Evolutionary conservation across 2,113 vertebrate genomes (phyloP), one percentile per base, ranked within the genome.

Genomic region (Alethe diademata): DNA sequence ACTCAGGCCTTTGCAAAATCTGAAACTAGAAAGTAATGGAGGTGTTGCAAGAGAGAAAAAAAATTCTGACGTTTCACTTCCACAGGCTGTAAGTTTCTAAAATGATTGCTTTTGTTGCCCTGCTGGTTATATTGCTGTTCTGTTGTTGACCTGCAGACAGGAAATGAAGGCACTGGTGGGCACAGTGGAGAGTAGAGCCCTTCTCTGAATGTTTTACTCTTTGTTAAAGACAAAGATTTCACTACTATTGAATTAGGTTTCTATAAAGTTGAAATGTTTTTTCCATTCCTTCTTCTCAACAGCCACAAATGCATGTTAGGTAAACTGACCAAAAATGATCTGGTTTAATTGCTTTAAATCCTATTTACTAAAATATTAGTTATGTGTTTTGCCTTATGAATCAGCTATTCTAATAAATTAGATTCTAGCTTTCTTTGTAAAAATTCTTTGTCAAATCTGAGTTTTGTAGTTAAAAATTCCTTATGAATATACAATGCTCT

Each of bases 81-180:
- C 15, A 43, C 13, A 28, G 36, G 35, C 29, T 51, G 35, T 36
- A 66, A 4, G 25, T 78, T 48, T 53, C 11, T 17, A 35, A 35
- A 76, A 58, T 7, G 2, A 42, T 25, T 82, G 48, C 8, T 20
- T 12, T 1, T 40, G 19, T 15, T 81, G 69, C 29, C 11, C 29
- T 54, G 17, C 17, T 58, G 69, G 36, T 48, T 65, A 71, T 7
- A 24, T 8, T 51, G 31, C 26, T 70, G 24, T 10, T 26, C 1
- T 3, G 28, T 28, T 86, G 42, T 61, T 86, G 53, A 35, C 38
- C 20, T 19, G 35, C 56, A 80, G 79, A 62, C 28, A 78, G 56
- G 20, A 78, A 64, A 47, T 2, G 7, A 65, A 81, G 19, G n/a
- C 2, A 0, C 8, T 8, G 45, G 69, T 6, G 0, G 0, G 5